Conservation (phyloP, 2,888 invertebrate species). For the Sesamia inferens region DNA sequence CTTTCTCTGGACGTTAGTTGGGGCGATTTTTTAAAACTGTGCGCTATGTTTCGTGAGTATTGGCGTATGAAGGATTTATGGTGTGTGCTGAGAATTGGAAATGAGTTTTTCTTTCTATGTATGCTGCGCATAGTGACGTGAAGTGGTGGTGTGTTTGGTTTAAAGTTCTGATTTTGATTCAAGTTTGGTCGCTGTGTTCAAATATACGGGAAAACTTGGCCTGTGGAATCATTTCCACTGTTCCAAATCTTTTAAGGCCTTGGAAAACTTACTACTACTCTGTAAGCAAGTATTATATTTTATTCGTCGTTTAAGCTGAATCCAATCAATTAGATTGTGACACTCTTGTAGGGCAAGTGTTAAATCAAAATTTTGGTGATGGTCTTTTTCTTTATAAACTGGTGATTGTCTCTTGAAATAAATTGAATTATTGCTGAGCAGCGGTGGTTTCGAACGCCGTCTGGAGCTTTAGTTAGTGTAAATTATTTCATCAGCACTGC, state of each 20-base stretch:
- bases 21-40: constrained; percentile 81
- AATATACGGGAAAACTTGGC: neutral
- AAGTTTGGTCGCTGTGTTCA: constrained; percentile 1
- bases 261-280: too few relatives aligned
- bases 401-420: neutral
- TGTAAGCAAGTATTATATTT: neutral
- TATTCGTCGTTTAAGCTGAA: neutral
- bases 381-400: neutral
- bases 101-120: constrained; percentile 36
- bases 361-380: too few relatives aligned
- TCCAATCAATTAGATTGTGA: neutral
- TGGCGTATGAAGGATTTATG: constrained; percentile 64
- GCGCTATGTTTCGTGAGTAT: constrained; percentile 55
- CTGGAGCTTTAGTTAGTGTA: too few relatives aligned
- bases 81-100: constrained; percentile 53
- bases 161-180: constrained; percentile 9
- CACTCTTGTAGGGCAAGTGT: too few relatives aligned
- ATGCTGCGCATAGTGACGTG: constrained; percentile 21
- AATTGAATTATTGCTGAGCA: neutral
- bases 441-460: too few relatives aligned
- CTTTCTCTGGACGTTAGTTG: constrained; percentile 78
- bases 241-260: neutral
- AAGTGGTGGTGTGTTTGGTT: constrained; percentile 25
- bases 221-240: neutral
- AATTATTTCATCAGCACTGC: too few relatives aligned